A percentile compares a stretch with the other conserved stretches of the same genome.
phyloP scores from a whole-genome alignment of 2,888 invertebrate genomes.

The Mimumesa dahlbomi region DNA sequence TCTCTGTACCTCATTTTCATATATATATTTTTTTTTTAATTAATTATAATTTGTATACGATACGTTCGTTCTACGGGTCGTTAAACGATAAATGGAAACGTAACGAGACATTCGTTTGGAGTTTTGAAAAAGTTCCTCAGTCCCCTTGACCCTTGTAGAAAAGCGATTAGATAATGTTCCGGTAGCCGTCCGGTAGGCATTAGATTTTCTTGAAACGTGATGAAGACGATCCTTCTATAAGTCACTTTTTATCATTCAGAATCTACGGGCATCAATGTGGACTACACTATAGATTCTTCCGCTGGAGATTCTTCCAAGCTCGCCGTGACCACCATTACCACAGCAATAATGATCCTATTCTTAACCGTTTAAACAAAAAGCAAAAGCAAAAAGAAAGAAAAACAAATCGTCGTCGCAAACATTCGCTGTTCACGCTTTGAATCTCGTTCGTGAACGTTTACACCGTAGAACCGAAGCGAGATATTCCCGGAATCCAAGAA shows the following conservation, averaged over 20 bases:
- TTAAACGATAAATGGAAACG: too few species aligned
- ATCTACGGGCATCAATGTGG: conserved; percentile 74
- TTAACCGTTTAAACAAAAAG: conserved; percentile 63
- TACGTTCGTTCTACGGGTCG: too few species aligned
- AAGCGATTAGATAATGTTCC: conserved; percentile 42
- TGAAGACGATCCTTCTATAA: conserved; percentile 61
- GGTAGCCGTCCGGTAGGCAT: conserved; percentile 41
- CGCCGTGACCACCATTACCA: conserved; percentile 75
- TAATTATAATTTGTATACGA: too few species aligned
- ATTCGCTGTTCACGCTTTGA: conserved; percentile 49
- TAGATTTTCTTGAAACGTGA: conserved; percentile 40
- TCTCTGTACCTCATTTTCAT: conserved; percentile 9
- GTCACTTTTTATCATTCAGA: conserved; percentile 78
- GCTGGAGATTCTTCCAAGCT: conserved; percentile 76
- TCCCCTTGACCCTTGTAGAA: conserved; percentile 59
- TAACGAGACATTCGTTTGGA: too few species aligned
- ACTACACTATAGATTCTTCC: conserved; percentile 70
- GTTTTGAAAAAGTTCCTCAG: conserved; percentile 50
- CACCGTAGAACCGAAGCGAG: conserved; percentile 41
- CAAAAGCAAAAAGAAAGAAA: background rate
- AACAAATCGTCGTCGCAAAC: conserved; percentile 51
- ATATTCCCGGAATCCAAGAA: conserved; percentile 24
- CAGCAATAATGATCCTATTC: conserved; percentile 76
- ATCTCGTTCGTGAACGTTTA: too few species aligned
- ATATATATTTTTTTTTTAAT: too few species aligned